Evolutionary conservation across 2,797 vertebrate genomes (phyloP).

Genomic region (Neosalanx taihuensis): DNA sequence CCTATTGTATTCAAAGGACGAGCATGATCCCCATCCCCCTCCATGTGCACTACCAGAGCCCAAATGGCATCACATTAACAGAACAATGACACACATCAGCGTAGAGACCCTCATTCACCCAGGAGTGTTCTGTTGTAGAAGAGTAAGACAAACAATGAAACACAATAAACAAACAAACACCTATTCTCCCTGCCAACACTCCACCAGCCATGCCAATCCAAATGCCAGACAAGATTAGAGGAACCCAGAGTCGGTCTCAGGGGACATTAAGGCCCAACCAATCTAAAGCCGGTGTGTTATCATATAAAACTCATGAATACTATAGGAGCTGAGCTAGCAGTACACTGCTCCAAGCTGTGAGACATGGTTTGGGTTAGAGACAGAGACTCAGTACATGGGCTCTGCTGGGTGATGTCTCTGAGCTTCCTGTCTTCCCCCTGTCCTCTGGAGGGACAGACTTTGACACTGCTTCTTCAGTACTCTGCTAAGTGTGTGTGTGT

Average conservation of each 20-base stretch:
- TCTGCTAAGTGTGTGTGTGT: slow-evolving; percentile 36
- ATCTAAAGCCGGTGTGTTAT: slow-evolving; percentile 46
- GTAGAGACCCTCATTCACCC: too few species aligned
- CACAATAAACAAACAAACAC: slow-evolving; percentile 9
- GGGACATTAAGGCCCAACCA: slow-evolving; percentile 19
- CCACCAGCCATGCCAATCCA: slow-evolving; percentile 58
- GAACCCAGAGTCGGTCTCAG: slow-evolving; percentile 23
- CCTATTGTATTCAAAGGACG: slow-evolving; percentile 71
- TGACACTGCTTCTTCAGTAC: slow-evolving; percentile 67
- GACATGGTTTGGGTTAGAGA: slow-evolving; percentile 51
- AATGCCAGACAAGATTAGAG: slow-evolving; percentile 61
- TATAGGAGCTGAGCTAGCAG: slow-evolving; percentile 35
- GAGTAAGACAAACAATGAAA: slow-evolving; percentile 57
- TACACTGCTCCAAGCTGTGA: slow-evolving; percentile 43
- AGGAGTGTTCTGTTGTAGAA: background rate
- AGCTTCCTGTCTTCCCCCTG: slow-evolving; percentile 63
- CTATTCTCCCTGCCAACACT: slow-evolving; percentile 41
- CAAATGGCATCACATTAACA: background rate
- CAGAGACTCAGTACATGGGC: slow-evolving; percentile 67
- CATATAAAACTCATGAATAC: slow-evolving; percentile 48
- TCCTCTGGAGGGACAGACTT: slow-evolving; percentile 60
- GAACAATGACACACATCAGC: too few species aligned
- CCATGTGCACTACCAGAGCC: slow-evolving; percentile 23
- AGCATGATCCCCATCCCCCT: slow-evolving; percentile 56
- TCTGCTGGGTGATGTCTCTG: slow-evolving; percentile 71